phyloP scores from a whole-genome alignment of 92 coral and sea anemone genomes.

The Scolanthus callimorphus region DNA sequence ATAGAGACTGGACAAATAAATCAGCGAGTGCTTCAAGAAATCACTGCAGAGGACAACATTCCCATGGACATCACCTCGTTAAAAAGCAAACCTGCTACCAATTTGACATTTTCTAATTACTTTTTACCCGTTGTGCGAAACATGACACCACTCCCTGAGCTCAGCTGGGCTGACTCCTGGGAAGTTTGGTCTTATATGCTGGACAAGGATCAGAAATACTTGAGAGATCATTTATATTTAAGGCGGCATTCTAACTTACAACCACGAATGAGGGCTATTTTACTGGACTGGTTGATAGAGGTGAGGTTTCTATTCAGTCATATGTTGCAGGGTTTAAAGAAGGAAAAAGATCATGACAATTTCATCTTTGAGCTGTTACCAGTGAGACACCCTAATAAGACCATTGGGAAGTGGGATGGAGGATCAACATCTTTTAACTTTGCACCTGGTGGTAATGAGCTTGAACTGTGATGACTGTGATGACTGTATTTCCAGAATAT shows the following conservation, averaged over 20 bases:
- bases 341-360: too few species aligned
- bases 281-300: conserved; percentile 98
- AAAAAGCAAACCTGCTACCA: conserved; percentile 43
- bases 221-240: conserved; percentile 66
- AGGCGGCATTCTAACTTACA: conserved; percentile 67
- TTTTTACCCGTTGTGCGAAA: conserved; percentile 79
- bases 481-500: too few species aligned
- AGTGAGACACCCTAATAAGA: too few species aligned
- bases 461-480: too few species aligned
- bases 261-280: conserved; percentile 93
- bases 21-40: conserved; percentile 45
- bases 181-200: conserved; percentile 90
- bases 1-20: conserved; percentile 70
- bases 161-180: conserved; percentile 92
- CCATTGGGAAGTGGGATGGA: too few species aligned
- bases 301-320: too few species aligned
- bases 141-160: conserved; percentile 83
- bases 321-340: too few species aligned
- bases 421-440: too few species aligned
- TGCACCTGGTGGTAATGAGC: too few species aligned
- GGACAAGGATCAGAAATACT: conserved; percentile 76
- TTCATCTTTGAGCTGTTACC: too few species aligned
- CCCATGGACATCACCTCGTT: conserved; percentile 17
- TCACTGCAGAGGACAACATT: conserved; percentile 40
- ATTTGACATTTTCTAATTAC: conserved; percentile 72